Evolutionary conservation across 2,888 invertebrate species (phyloP).

Genomic region (Campoletis raptor): DNA sequence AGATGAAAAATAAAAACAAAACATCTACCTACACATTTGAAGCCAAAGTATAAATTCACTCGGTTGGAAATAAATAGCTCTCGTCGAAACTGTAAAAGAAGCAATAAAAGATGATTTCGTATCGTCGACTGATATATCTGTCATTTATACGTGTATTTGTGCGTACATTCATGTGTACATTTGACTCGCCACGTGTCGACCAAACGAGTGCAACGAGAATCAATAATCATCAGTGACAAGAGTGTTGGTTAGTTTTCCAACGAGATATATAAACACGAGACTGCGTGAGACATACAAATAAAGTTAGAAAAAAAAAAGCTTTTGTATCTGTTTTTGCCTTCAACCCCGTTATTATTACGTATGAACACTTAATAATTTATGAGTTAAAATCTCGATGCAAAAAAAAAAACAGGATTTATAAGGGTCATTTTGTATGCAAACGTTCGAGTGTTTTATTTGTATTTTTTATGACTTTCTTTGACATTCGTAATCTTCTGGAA

Average conservation of each 20-base stretch:
- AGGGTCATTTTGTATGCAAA: not conserved
- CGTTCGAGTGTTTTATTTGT: not conserved
- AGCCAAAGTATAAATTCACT: slow-evolving; percentile 62
- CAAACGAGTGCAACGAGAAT: slow-evolving; percentile 53
- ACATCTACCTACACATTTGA: not conserved
- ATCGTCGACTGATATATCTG: slow-evolving; percentile 72
- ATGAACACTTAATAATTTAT: slow-evolving; percentile 5
- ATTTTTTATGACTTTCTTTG: not conserved
- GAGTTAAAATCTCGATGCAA: not conserved
- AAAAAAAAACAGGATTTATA: slow-evolving; percentile 7
- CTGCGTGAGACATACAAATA: slow-evolving; percentile 29
- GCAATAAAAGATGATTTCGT: slow-evolving; percentile 73
- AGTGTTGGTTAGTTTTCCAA: slow-evolving; percentile 69
- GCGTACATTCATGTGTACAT: slow-evolving; percentile 17
- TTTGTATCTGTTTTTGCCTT: slow-evolving; percentile 5
- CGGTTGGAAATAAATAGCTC: slow-evolving; percentile 69
- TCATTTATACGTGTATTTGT: slow-evolving; percentile 64
- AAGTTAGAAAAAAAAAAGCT: slow-evolving; percentile 2
- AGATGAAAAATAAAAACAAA: not conserved
- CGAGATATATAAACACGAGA: slow-evolving; percentile 4
- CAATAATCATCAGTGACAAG: slow-evolving; percentile 63
- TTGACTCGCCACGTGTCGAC: slow-evolving; percentile 57
- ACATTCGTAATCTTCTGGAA: not conserved
- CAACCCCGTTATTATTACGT: slow-evolving; percentile 24
- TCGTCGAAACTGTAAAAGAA: slow-evolving; percentile 62